These are phyloP conservation scores for Phallusia fumigata DNA, from an alignment of 23 tunicate species.

Conservation along the genomic window DNA sequence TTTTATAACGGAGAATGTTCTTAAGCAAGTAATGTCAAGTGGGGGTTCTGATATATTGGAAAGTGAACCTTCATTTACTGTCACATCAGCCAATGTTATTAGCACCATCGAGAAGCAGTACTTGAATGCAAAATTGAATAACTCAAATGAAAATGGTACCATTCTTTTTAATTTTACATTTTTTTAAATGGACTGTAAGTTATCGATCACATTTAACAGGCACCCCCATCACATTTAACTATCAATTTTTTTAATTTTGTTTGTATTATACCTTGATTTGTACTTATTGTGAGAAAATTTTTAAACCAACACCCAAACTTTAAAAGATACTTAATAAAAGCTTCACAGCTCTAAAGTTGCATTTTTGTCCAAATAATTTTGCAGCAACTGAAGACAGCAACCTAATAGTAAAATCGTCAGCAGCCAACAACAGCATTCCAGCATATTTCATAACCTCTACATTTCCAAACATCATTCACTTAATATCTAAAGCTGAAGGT, in stretches of 20 bases:
- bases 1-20: constrained; percentile 47
- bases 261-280: too few relatives aligned
- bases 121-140: neutral
- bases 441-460: constrained; percentile 13
- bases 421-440: neutral
- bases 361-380: too few relatives aligned
- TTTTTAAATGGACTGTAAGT: too few relatives aligned
- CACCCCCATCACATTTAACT: too few relatives aligned
- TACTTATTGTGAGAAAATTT: too few relatives aligned
- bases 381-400: neutral
- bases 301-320: too few relatives aligned
- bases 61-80: constrained; percentile 2
- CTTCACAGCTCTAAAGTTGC: too few relatives aligned
- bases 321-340: too few relatives aligned
- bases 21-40: constrained; percentile 28
- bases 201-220: too few relatives aligned
- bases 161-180: too few relatives aligned
- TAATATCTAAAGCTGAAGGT: constrained; percentile 29
- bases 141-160: neutral
- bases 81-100: constrained; percentile 46
- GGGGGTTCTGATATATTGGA: neutral
- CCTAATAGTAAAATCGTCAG: neutral
- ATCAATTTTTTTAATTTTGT: too few relatives aligned
- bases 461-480: constrained; percentile 27
- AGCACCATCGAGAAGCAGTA: constrained; percentile 28